Evolutionary conservation across 2,797 vertebrate species (phyloP), one percentile per base, ranked within the genome.

Genomic region (Setipinna tenuifilis): DNA sequence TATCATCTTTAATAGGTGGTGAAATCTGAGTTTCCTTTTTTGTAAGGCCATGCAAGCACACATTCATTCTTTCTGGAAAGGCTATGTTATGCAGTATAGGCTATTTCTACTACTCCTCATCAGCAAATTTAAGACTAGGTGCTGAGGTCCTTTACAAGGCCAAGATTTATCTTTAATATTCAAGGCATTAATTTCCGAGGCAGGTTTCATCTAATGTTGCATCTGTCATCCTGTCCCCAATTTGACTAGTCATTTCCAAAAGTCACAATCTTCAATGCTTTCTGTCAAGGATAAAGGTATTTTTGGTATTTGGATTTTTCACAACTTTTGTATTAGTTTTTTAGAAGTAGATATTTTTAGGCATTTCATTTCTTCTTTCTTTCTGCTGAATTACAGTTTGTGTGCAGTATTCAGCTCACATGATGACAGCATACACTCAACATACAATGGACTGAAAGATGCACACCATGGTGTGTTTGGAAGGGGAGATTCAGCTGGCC

Each of bases 31-130:
- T 97, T 97, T 97, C 97, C 95, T 96, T 97, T 97, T 97, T 93
- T 54, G 92, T 95, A 96, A 97, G 96, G 97, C 98, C 96, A 97
- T 97, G 96, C 96, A 96, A 97, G 96, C 88, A 82, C 84, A 88
- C 90, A 88, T 86, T 86, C 84, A 92, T 88, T 89, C 89, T 62
- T 62, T n/a, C 93, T 91, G 88, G 71, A 35, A 14, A 85, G n/a
- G 87, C 88, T 87, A 81, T 78, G 88, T 91, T 89, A 89, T 91
- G 87, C 87, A 85, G 75, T 88, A 50, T 68, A 88, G 85, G 89
- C 89, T 86, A 87, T 87, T 88, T 85, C 35, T 59, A 62, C 86
- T 88, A 62, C 86, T 88, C 68, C 44, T 86, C 85, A 86, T 86
- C 50, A 84, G 82, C 17, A 62, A 46, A 59, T 90, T 25, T n/a